These are phyloP conservation scores for Carcharodon carcharias DNA, from an alignment of 2,797 vertebrate genomes.

Conservation along the genomic window DNA sequence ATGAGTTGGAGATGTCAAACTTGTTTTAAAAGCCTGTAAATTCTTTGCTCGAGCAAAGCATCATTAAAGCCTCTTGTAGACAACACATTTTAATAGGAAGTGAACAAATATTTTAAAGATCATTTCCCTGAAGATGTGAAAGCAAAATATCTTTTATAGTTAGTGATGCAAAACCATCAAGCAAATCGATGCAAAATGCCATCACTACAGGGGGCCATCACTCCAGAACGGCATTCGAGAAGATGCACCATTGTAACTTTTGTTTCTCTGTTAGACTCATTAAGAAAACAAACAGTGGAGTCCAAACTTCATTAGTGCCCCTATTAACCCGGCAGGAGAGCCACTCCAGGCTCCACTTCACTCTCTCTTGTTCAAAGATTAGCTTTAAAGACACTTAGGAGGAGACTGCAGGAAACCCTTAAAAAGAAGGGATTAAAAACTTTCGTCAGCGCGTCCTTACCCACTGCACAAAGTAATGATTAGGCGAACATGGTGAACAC, in stretches of 20 bases:
- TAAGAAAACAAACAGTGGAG: conserved; percentile 20
- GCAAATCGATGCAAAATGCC: background rate
- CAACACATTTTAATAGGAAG: background rate
- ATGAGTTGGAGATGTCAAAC: background rate
- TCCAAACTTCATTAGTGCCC: conserved; percentile 8
- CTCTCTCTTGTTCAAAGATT: conserved; percentile 28
- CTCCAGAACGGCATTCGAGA: background rate
- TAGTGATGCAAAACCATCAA: background rate
- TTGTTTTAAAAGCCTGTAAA: background rate
- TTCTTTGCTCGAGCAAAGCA: background rate
- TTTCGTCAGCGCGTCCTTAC: background rate
- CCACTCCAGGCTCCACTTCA: background rate
- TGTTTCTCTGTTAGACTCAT: conserved; percentile 2
- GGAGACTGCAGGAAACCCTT: conserved; percentile 4
- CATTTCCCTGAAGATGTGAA: background rate
- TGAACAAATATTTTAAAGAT: background rate
- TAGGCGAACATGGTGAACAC: background rate
- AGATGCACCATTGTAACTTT: background rate
- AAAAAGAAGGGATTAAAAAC: conserved; percentile 23
- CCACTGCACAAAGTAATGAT: background rate
- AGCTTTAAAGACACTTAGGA: conserved; percentile 7
- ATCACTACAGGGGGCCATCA: background rate
- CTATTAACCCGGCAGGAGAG: conserved; percentile 11
- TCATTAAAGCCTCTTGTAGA: background rate
- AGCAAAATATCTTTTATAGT: background rate